Percentiles rank a stretch among this genome's conserved stretches.
Conservation (phyloP, 2,113 vertebrate genomes). For the Dolichotis patagonum region DNA sequence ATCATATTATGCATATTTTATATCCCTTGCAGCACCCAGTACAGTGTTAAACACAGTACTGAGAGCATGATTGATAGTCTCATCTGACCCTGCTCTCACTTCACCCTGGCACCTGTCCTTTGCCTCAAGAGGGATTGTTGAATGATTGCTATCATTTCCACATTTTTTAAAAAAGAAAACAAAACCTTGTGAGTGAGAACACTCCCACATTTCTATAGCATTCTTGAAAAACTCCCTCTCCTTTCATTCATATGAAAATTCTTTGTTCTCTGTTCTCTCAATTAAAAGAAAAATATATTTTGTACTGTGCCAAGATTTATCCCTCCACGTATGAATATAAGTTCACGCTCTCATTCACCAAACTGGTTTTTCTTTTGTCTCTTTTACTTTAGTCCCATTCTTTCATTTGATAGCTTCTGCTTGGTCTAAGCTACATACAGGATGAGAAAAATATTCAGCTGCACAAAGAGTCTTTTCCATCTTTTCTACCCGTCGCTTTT, state of each 20-base stretch:
- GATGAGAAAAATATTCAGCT: not conserved
- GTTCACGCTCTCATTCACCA: not conserved
- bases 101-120: slow-evolving; percentile 43
- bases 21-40: not conserved
- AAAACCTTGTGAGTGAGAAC: slow-evolving; percentile 24
- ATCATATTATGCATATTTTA: slow-evolving; percentile 34
- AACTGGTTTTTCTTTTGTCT: not conserved
- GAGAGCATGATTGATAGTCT: slow-evolving; percentile 9
- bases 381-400: not conserved
- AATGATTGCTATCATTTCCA: slow-evolving; percentile 43
- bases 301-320: not conserved
- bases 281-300: not conserved
- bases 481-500: not conserved
- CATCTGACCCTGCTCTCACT: slow-evolving; percentile 19
- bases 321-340: not conserved
- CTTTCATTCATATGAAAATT: not conserved
- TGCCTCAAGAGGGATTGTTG: not conserved
- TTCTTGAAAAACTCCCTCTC: slow-evolving; percentile 34
- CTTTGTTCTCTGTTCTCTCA: not conserved
- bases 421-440: not conserved
- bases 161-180: slow-evolving; percentile 39
- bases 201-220: not conserved
- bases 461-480: not conserved
- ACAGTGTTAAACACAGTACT: not conserved
- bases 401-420: not conserved